phyloP scores from a whole-genome alignment of 1,140 invertebrate genomes.

The Drosophila ohnishii region DNA sequence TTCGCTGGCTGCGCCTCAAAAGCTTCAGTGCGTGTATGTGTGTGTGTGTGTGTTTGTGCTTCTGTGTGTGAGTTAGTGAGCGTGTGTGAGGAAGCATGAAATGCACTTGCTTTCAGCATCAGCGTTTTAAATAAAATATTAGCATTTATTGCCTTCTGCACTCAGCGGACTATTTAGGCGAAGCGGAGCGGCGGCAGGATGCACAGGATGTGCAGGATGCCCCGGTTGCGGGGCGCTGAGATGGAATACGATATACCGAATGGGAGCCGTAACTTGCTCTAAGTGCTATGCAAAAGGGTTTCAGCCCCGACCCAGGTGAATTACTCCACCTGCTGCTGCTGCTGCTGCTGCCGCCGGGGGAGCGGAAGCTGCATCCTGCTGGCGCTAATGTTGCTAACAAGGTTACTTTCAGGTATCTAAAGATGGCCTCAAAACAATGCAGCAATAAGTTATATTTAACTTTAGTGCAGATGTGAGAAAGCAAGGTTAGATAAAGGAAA shows the following conservation, averaged over 20 bases:
- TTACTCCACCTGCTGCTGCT: neutral
- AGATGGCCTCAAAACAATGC: neutral
- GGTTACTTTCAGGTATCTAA: slow-evolving; percentile 15
- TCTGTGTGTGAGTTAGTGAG: slow-evolving; percentile 7
- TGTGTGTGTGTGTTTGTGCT: neutral
- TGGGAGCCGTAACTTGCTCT: slow-evolving; percentile 47
- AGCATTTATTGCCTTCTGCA: slow-evolving; percentile 71
- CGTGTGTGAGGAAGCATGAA: slow-evolving; percentile 31
- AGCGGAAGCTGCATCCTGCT: slow-evolving; percentile 27
- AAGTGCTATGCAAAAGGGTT: slow-evolving; percentile 64
- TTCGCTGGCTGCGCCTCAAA: slow-evolving; percentile 35
- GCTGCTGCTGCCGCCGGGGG: neutral
- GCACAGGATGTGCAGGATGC: slow-evolving; percentile 18
- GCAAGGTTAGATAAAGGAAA: neutral
- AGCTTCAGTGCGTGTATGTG: slow-evolving; percentile 1
- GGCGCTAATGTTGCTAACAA: slow-evolving; percentile 27
- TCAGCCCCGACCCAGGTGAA: slow-evolving; percentile 24
- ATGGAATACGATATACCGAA: slow-evolving; percentile 25
- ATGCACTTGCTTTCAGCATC: slow-evolving; percentile 58
- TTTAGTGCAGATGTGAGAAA: neutral
- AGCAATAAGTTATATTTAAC: neutral
- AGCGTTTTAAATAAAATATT: slow-evolving; percentile 75
- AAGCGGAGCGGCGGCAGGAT: slow-evolving; percentile 8
- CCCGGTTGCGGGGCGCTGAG: slow-evolving; percentile 9
- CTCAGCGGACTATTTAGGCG: slow-evolving; percentile 61